These are phyloP conservation scores for Colostygia pectinataria DNA, from an alignment of 2,888 invertebrate species.

Conservation along the genomic window DNA sequence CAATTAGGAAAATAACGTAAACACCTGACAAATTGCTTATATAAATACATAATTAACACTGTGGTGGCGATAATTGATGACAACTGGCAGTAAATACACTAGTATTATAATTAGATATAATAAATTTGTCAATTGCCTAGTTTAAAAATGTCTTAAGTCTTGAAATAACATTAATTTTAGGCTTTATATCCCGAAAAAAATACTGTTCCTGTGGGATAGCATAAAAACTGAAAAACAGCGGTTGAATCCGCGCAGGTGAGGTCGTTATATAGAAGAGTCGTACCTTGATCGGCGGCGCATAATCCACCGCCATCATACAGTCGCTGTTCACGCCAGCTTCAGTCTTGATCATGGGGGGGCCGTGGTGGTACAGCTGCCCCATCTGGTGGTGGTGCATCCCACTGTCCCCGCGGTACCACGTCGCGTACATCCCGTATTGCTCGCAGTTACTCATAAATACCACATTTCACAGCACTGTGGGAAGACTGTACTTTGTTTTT, in stretches of 20 bases:
- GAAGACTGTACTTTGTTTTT: conserved; percentile 10
- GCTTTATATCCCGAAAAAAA: no score
- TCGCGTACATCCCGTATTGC: conserved; percentile 78
- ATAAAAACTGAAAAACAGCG: no score
- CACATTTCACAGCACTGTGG: conserved; percentile 47
- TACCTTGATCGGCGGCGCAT: conserved; percentile 86
- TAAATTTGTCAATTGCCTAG: not conserved
- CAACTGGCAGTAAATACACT: no score
- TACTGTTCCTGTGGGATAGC: no score
- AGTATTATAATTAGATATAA: not conserved
- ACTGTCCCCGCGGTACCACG: conserved; percentile 80
- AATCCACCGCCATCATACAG: conserved; percentile 86
- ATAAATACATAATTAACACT: not conserved
- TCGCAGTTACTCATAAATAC: conserved; percentile 76
- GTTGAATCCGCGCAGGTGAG: no score
- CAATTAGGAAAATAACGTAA: no score
- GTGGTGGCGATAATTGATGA: not conserved
- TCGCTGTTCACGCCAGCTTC: conserved; percentile 84
- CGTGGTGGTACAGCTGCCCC: conserved; percentile 81
- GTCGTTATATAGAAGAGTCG: conserved; percentile 37
- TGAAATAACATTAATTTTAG: no score
- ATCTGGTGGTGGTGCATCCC: conserved; percentile 81
- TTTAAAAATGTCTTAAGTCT: no score
- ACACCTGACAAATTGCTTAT: not conserved
- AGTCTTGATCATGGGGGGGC: conserved; percentile 84